Percentiles rank a stretch among this genome's conserved stretches.
These are phyloP conservation scores for Notocelia uddmanniana DNA, from an alignment of 2,888 invertebrate genomes.

Conservation along the genomic window DNA sequence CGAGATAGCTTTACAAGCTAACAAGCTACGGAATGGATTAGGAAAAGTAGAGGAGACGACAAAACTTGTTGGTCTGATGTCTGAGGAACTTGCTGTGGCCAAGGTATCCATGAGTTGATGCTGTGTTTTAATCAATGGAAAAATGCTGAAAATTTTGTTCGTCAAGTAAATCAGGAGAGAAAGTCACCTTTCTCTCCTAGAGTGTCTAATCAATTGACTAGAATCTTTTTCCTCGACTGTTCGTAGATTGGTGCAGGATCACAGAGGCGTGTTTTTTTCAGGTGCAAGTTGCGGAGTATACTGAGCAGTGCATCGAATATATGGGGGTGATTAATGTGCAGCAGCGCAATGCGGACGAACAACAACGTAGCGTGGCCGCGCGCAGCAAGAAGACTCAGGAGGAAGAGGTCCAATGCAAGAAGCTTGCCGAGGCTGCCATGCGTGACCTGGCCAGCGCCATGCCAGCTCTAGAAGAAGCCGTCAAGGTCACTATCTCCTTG, in stretches of 20 bases:
- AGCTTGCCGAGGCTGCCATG: constrained; percentile 92
- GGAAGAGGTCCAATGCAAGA: constrained; percentile 93
- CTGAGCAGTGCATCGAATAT: constrained; percentile 94
- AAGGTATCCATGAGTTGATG: constrained; percentile 72
- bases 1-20: constrained; percentile 90
- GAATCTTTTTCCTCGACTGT: no score
- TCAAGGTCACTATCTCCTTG: constrained; percentile 68
- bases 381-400: constrained; percentile 90
- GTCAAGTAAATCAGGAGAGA: no score
- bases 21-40: constrained; percentile 93
- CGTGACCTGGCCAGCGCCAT: constrained; percentile 93
- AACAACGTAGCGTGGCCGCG: constrained; percentile 89
- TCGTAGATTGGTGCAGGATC: no score
- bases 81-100: constrained; percentile 92
- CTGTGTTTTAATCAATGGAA: no score
- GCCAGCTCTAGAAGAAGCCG: constrained; percentile 94
- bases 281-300: constrained; percentile 90
- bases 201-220: no score
- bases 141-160: no score
- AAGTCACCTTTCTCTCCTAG: no score
- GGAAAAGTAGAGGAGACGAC: constrained; percentile 95
- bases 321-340: constrained; percentile 93
- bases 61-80: constrained; percentile 91
- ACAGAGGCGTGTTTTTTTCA: constrained; percentile 51
- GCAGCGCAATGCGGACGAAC: constrained; percentile 93